Evolutionary conservation across 2,113 vertebrate species (phyloP), one percentile per base, ranked within the genome.

Genomic region (Mustela nigripes): DNA sequence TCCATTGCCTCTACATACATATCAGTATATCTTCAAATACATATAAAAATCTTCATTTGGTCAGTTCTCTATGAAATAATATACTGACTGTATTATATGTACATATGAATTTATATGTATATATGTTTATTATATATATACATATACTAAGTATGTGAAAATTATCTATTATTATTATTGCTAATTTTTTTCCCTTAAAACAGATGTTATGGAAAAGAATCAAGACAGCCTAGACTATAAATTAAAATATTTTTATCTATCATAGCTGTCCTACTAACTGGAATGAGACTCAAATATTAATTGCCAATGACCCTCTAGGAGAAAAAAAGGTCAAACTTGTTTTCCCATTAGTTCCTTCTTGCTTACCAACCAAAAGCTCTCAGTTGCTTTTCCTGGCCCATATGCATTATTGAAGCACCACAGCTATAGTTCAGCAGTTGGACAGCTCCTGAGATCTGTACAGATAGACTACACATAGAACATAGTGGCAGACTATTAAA

Each of bases 201-300:
- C 8, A 58, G 15, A 53, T 74, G 7, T 76, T 31, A 85, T 86
- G 36, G 8, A 22, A 65, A 62, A 69, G 62, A 71, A 69, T 67
- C 31, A 69, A 62, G 50, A 31, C 5, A 45, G 45, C 42, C 33
- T 36, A 45, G 15, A 60, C 24, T 48, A 39, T 22, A 71, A 48
- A 33, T 50, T 22, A 71, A 91, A 85, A 50, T 36, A 69, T 50
- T 84, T 69, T 71, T 71, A 53, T 67, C 36, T 78, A 11, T 31
- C 48, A 48, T 78, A 24, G 48, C 7, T n/a, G 7, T 87, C 74
- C 15, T 45, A 11, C 50, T 81, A 45, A 65, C 7, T 82, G n/a
- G 53, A 82, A 36, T 53, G 63, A 92, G n/a, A 56, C 69, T 92
- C 10, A 73, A n/a, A 92, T 82, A 87, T 73, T 62, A 88, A 42